A percentile compares a stretch with the other conserved stretches of the same genome.
Conservation (phyloP, 2,113 vertebrate species). For the Fregata magnificens region DNA sequence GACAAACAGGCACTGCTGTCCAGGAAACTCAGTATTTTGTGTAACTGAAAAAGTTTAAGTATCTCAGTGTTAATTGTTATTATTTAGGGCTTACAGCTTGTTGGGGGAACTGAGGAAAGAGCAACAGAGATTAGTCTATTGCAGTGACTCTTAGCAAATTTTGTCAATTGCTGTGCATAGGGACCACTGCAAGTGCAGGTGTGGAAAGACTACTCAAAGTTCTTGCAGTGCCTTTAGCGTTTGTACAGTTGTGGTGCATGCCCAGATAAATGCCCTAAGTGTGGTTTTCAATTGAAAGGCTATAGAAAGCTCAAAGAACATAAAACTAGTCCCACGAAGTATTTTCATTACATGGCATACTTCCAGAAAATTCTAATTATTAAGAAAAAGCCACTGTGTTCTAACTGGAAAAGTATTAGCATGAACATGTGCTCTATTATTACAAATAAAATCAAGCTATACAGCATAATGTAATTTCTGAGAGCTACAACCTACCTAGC, state of each 20-base stretch:
- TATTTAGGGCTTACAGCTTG: background rate
- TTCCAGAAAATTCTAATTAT: background rate
- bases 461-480: background rate
- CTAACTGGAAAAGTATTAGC: background rate
- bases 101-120: background rate
- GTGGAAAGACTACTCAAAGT: background rate
- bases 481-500: background rate
- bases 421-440: background rate
- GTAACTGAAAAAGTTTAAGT: background rate
- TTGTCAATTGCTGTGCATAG: background rate
- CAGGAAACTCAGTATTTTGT: background rate
- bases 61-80: background rate
- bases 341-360: background rate
- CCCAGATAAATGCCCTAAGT: background rate
- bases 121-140: background rate
- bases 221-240: background rate
- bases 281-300: background rate
- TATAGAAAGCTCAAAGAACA: background rate
- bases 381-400: background rate
- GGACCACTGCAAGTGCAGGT: background rate
- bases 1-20: background rate
- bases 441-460: background rate
- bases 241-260: background rate
- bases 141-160: background rate
- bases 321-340: background rate